Evolutionary conservation across 1,140 invertebrate species (phyloP).

Genomic region (Drosophila eugracilis): DNA sequence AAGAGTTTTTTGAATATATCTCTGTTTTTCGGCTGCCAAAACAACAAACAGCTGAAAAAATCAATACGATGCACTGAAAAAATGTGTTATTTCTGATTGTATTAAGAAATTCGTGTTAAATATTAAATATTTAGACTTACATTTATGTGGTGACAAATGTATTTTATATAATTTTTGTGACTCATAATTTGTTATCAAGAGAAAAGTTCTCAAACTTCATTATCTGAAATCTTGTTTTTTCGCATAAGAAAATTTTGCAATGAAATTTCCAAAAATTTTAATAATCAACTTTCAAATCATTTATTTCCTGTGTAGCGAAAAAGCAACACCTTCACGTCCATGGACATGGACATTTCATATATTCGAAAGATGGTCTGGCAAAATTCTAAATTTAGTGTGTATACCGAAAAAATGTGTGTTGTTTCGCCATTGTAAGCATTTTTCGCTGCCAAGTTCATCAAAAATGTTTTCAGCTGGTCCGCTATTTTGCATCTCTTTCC

Average conservation of each 20-base stretch:
- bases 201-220: too few species aligned
- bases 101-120: too few species aligned
- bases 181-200: background rate
- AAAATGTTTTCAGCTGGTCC: constrained; percentile 20
- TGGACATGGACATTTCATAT: constrained; percentile 60
- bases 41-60: constrained; percentile 41
- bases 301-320: constrained; percentile 12
- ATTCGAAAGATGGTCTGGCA: constrained; percentile 42
- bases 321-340: constrained; percentile 68
- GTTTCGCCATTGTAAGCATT: constrained; percentile 43
- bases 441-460: constrained; percentile 75
- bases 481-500: constrained; percentile 5
- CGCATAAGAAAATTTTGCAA: background rate
- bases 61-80: constrained; percentile 11
- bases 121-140: too few species aligned
- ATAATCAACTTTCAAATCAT: too few species aligned
- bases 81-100: background rate
- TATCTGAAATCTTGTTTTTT: too few species aligned
- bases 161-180: background rate
- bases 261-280: too few species aligned
- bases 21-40: constrained; percentile 33
- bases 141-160: too few species aligned
- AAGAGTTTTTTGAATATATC: constrained; percentile 16
- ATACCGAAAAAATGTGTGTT: constrained; percentile 40
- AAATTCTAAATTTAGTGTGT: constrained; percentile 68